phyloP scores from a whole-genome alignment of 30 jellyfish, hydroid and myxozoan species.

The Chironex yamaguchii region DNA sequence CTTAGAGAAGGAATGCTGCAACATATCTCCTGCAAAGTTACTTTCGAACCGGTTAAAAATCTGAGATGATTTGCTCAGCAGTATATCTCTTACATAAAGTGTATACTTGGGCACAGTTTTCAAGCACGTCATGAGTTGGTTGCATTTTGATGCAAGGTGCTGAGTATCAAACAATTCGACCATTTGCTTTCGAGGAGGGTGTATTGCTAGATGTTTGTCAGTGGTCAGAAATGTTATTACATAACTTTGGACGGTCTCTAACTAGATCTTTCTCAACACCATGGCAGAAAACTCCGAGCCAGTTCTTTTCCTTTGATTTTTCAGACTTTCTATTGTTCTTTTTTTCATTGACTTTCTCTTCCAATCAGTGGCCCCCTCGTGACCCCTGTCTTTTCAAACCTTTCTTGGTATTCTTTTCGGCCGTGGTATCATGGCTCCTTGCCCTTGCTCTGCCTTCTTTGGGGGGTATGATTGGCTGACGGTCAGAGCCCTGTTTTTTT shows the following conservation, averaged over 20 bases:
- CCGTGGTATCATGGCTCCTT: background rate
- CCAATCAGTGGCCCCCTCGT: background rate
- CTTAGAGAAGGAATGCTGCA: constrained; percentile 16
- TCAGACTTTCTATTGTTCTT: background rate
- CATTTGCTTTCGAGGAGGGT: constrained; percentile 39
- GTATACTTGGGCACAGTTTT: constrained; percentile 1
- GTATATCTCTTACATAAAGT: constrained; percentile 32
- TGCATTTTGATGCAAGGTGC: background rate
- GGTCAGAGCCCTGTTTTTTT: constrained; percentile 20
- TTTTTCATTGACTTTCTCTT: background rate
- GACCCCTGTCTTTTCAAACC: background rate
- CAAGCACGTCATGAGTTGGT: constrained; percentile 6
- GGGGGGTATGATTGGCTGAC: constrained; percentile 21
- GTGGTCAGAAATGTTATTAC: constrained; percentile 38
- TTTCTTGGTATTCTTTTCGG: background rate
- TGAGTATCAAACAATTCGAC: background rate
- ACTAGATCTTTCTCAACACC: background rate
- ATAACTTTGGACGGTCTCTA: background rate
- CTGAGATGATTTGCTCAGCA: constrained; percentile 29
- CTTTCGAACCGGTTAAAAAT: constrained; percentile 33
- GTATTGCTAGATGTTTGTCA: constrained; percentile 35
- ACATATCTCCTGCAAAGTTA: constrained; percentile 16
- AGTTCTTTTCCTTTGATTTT: background rate
- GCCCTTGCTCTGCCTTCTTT: background rate
- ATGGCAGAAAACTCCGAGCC: background rate